Conservation (phyloP, 2,113 vertebrate genomes). For the Tetraodon nigroviridis region DNA sequence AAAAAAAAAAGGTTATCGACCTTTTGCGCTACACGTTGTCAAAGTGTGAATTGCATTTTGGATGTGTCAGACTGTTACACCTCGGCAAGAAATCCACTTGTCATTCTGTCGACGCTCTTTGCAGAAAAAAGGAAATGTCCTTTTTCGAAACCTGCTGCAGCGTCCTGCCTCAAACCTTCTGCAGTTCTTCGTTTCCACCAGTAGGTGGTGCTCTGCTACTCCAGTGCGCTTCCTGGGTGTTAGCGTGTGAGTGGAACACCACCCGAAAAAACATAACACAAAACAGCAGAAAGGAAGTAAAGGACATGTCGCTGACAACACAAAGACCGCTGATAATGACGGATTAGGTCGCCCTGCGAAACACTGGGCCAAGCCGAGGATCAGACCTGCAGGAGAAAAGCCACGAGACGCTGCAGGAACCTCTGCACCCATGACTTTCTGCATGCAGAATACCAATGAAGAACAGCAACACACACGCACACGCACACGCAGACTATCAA, state of each 20-base stretch:
- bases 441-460: conserved; percentile 70
- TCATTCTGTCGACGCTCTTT: conserved; percentile 5
- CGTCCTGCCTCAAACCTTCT: background rate
- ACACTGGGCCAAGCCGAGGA: conserved; percentile 15
- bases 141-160: conserved; percentile 15
- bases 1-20: conserved; percentile 20
- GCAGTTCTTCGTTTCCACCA: conserved; percentile 38
- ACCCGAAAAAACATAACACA: conserved; percentile 1
- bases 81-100: background rate
- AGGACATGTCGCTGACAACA: background rate
- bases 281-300: conserved; percentile 1
- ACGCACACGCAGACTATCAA: conserved; percentile 50
- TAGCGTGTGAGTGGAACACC: conserved; percentile 14
- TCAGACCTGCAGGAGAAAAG: conserved; percentile 30
- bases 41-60: conserved; percentile 2
- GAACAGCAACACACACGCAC: conserved; percentile 31
- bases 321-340: conserved; percentile 32
- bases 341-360: conserved; percentile 36
- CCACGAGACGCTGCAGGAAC: conserved; percentile 33
- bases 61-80: conserved; percentile 13
- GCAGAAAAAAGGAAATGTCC: conserved; percentile 28
- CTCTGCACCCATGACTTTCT: conserved; percentile 52
- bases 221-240: conserved; percentile 1
- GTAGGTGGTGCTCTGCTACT: conserved; percentile 61
- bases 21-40: background rate